Conservation (phyloP, 2,797 vertebrate genomes). For the Darevskia nairensis region DNA sequence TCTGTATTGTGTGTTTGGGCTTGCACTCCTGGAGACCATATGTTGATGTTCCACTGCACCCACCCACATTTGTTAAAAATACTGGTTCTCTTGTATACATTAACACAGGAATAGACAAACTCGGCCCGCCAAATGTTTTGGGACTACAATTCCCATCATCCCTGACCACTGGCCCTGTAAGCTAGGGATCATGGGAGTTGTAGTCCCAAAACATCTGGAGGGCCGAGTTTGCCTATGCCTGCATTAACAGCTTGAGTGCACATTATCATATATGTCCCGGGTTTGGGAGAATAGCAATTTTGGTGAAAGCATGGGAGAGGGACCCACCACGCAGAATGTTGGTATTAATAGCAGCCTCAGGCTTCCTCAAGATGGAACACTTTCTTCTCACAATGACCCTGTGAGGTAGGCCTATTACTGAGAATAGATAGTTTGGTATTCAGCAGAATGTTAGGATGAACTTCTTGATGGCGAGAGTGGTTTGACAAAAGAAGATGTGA, state of each 20-base stretch:
- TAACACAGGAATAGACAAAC: constrained; percentile 41
- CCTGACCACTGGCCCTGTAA: too few relatives aligned
- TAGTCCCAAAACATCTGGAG: too few relatives aligned
- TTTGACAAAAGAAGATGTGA: too few relatives aligned
- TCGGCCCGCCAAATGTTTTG: too few relatives aligned
- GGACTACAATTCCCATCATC: too few relatives aligned
- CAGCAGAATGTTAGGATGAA: too few relatives aligned
- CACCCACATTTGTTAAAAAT: constrained; percentile 71
- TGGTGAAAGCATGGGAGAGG: constrained; percentile 20
- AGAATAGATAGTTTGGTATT: neutral
- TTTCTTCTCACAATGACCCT: neutral
- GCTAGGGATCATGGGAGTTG: too few relatives aligned
- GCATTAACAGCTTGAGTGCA: constrained; percentile 70
- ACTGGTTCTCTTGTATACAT: constrained; percentile 63
- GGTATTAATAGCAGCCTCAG: neutral
- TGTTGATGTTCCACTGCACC: constrained; percentile 57
- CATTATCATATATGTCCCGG: constrained; percentile 65
- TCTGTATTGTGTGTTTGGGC: constrained; percentile 61
- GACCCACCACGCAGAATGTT: constrained; percentile 59
- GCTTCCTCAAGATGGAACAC: neutral
- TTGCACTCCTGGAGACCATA: constrained; percentile 60
- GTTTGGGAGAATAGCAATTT: constrained; percentile 62
- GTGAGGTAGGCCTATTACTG: neutral
- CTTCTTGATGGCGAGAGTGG: too few relatives aligned
- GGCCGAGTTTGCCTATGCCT: too few relatives aligned